These are phyloP conservation scores for Caenorhabditis plicata DNA, from an alignment of 2,888 invertebrate species.

Conservation along the genomic window DNA sequence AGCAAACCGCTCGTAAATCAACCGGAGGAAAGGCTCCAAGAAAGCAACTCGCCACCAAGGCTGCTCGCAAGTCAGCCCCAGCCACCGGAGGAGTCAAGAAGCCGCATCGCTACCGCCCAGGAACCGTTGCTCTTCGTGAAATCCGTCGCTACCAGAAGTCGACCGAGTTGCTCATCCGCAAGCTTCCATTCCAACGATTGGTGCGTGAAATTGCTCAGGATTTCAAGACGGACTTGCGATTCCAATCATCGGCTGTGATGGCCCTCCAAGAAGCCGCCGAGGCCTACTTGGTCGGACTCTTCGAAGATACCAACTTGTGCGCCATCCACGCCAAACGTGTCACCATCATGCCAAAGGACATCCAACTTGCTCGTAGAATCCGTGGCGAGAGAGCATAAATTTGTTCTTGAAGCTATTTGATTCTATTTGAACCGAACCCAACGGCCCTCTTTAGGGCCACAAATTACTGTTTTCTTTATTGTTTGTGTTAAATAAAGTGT, in stretches of 20 bases:
- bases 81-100: constrained; percentile 86
- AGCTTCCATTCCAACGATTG: constrained; percentile 34
- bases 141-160: constrained; percentile 94
- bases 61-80: constrained; percentile 89
- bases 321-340: constrained; percentile 95
- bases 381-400: too few relatives aligned
- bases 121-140: constrained; percentile 92
- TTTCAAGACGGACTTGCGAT: too few relatives aligned
- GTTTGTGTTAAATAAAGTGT: too few relatives aligned
- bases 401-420: too few relatives aligned
- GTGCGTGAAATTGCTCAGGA: constrained; percentile 31
- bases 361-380: too few relatives aligned
- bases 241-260: too few relatives aligned
- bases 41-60: constrained; percentile 50
- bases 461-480: too few relatives aligned
- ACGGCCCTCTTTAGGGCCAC: too few relatives aligned
- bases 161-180: constrained; percentile 72
- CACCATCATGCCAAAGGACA: constrained; percentile 96
- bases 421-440: too few relatives aligned
- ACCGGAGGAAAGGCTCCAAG: constrained; percentile 41
- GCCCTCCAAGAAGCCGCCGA: constrained; percentile 78
- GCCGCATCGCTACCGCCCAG: constrained; percentile 91
- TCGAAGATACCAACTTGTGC: constrained; percentile 92
- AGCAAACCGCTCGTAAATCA: constrained; percentile 42
- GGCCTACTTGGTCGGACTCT: constrained; percentile 86